phyloP scores from a whole-genome alignment of 2,888 invertebrate species.

The Sinopyrophorus schimmeli region DNA sequence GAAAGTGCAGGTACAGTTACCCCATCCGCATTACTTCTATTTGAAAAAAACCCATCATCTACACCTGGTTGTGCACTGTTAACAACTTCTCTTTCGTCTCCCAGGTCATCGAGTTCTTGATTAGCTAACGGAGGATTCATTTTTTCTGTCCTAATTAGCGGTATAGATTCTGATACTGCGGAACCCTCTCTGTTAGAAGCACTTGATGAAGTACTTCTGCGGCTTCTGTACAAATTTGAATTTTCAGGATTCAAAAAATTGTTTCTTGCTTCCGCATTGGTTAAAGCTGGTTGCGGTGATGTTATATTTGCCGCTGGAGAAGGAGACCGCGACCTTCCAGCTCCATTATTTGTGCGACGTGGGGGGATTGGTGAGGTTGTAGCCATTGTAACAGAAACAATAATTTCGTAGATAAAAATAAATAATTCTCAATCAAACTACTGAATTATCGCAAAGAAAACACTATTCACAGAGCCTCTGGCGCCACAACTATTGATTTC shows the following conservation, averaged over 20 bases:
- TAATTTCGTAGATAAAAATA: too few relatives aligned
- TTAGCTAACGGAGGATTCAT: slow-evolving; percentile 55
- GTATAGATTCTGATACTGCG: slow-evolving; percentile 13
- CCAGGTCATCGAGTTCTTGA: slow-evolving; percentile 62
- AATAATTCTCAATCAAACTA: too few relatives aligned
- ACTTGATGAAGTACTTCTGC: slow-evolving; percentile 8
- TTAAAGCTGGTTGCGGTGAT: neutral
- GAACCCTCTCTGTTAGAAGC: neutral
- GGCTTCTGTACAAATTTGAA: slow-evolving; percentile 7
- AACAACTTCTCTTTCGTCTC: slow-evolving; percentile 47
- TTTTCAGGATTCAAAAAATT: slow-evolving; percentile 14
- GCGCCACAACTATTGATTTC: neutral
- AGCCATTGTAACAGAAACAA: too few relatives aligned
- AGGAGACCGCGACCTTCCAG: slow-evolving; percentile 16
- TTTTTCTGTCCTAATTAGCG: slow-evolving; percentile 24
- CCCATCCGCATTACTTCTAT: slow-evolving; percentile 22
- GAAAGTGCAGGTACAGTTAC: slow-evolving; percentile 6
- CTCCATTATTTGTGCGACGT: slow-evolving; percentile 2
- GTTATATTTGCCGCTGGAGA: slow-evolving; percentile 3
- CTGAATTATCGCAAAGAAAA: too few relatives aligned
- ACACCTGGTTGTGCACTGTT: slow-evolving; percentile 61
- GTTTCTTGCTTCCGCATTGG: slow-evolving; percentile 1
- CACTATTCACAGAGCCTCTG: too few relatives aligned
- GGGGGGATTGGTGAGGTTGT: slow-evolving; percentile 9
- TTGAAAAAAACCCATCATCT: slow-evolving; percentile 65